Evolutionary conservation across 2,797 vertebrate species (phyloP).

Genomic region (Vultur gryphus): DNA sequence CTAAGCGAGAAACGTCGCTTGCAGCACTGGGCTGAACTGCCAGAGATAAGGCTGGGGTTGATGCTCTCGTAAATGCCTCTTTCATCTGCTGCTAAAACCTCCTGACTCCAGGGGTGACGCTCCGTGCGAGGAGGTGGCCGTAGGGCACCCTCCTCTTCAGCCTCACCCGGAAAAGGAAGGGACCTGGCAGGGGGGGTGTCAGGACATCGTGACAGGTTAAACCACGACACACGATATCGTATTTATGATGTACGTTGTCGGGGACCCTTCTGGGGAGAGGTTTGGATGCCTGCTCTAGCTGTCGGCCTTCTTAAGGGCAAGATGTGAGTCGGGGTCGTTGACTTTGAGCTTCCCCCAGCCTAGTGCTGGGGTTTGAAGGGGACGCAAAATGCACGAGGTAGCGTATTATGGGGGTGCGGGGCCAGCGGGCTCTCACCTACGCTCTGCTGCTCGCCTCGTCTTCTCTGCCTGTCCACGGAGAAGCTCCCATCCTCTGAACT

Average conservation of each 20-base stretch:
- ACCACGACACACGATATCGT: fast-evolving
- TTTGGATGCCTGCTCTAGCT: not conserved
- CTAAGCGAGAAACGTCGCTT: fast-evolving
- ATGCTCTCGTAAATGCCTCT: no score
- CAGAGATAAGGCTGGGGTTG: not conserved
- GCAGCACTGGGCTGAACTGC: not conserved
- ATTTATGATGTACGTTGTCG: fast-evolving
- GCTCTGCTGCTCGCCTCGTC: not conserved
- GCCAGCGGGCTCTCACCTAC: not conserved
- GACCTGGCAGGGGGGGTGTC: not conserved
- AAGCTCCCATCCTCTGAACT: not conserved
- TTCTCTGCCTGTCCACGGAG: fast-evolving
- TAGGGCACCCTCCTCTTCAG: not conserved
- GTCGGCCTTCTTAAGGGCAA: not conserved
- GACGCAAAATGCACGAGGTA: fast-evolving
- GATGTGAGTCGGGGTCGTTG: not conserved
- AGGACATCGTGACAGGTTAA: no score
- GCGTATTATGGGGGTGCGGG: fast-evolving
- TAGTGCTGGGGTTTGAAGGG: fast-evolving
- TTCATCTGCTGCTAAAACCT: not conserved
- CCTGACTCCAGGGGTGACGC: fast-evolving
- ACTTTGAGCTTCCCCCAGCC: not conserved
- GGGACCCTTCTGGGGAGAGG: not conserved
- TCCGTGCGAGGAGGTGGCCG: not conserved
- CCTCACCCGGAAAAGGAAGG: not conserved